These are phyloP conservation scores for Passer montanus DNA, from an alignment of 2,113 vertebrate species.

Conservation along the genomic window DNA sequence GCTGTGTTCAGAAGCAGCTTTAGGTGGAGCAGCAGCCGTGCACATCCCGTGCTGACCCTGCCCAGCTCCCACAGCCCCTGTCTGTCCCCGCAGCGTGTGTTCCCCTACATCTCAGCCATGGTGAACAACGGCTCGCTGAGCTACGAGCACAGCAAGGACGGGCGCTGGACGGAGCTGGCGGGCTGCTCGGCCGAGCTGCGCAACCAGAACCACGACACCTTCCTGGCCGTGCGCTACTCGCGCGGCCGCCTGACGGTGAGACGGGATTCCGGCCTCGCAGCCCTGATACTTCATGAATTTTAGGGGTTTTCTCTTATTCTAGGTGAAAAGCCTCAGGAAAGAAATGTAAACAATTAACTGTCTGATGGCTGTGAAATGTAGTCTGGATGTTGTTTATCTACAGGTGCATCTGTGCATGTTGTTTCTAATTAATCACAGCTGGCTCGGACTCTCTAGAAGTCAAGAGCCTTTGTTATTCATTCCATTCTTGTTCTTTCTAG, in stretches of 20 bases:
- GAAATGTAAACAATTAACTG: too few species aligned
- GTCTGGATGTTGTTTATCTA: too few species aligned
- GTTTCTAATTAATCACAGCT: too few species aligned
- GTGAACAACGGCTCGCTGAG: conserved; percentile 93
- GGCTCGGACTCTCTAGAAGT: too few species aligned
- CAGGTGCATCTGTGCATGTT: too few species aligned
- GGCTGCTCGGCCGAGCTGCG: conserved; percentile 92
- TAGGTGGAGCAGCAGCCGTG: not conserved
- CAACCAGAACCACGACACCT: conserved; percentile 93
- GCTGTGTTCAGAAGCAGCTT: not conserved
- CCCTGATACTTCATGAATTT: too few species aligned
- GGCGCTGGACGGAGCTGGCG: conserved; percentile 88
- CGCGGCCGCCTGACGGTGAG: conserved; percentile 92
- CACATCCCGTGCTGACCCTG: rapidly evolving
- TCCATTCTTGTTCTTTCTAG: too few species aligned
- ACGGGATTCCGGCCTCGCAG: not conserved
- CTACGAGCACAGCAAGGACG: conserved; percentile 95
- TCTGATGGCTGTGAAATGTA: too few species aligned
- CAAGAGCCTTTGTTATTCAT: too few species aligned
- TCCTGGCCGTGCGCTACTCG: conserved; percentile 95
- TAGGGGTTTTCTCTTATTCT: too few species aligned
- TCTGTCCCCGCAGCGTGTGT: conserved; percentile 81
- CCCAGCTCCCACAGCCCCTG: not conserved
- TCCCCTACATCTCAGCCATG: conserved; percentile 96
- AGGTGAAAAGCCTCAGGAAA: too few species aligned